These are phyloP conservation scores for Loripinus fragilis DNA, from an alignment of 2,888 invertebrate species.

Conservation along the genomic window DNA sequence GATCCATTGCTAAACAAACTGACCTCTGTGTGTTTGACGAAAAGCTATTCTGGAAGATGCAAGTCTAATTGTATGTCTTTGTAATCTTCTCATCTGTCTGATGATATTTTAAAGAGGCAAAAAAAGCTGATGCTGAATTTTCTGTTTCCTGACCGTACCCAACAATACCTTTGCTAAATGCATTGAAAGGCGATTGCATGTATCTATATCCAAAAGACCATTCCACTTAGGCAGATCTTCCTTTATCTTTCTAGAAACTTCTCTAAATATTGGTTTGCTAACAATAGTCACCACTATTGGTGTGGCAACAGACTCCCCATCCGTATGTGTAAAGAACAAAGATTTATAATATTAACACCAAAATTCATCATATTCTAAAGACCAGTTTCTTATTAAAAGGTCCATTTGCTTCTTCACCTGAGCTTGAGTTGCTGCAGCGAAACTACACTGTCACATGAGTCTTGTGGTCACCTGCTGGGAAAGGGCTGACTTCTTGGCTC, in stretches of 20 bases:
- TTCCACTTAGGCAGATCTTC: conserved; percentile 6
- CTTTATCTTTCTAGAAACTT: conserved; percentile 19
- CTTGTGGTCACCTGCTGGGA: too few relatives aligned
- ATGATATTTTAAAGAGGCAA: conserved; percentile 30
- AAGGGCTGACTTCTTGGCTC: too few relatives aligned
- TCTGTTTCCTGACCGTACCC: conserved; percentile 33
- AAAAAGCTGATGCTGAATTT: conserved; percentile 32
- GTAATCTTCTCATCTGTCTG: conserved; percentile 28
- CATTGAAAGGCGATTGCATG: conserved; percentile 36
- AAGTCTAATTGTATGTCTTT: conserved; percentile 30
- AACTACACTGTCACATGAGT: neutral
- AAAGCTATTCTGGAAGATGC: conserved; percentile 1
- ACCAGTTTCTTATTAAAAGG: conserved; percentile 27
- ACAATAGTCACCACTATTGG: neutral
- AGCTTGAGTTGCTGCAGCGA: conserved; percentile 27
- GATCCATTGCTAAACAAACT: neutral
- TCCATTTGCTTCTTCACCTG: conserved; percentile 43
- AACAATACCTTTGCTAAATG: conserved; percentile 38
- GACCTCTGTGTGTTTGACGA: neutral
- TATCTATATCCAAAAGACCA: conserved; percentile 33
- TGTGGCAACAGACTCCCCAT: conserved; percentile 21
- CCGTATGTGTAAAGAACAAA: conserved; percentile 35
- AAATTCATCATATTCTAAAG: conserved; percentile 18
- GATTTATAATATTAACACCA: conserved; percentile 22
- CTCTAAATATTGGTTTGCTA: conserved; percentile 20